Conservation (phyloP, 2,113 vertebrate species). For the Anarrhichthys ocellatus region DNA sequence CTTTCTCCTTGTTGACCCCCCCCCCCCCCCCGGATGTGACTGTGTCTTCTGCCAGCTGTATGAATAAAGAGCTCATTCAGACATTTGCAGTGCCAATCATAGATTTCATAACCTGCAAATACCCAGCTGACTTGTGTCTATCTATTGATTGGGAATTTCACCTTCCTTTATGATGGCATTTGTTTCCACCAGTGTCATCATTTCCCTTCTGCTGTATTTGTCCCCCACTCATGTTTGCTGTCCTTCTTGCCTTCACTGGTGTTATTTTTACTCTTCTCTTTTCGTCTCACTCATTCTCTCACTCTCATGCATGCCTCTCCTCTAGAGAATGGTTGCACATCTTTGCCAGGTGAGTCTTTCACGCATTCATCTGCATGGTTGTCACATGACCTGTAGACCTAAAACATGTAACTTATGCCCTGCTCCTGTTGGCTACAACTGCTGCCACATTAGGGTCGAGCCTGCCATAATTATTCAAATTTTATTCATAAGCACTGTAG, state of each 20-base stretch:
- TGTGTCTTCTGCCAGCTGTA: neutral
- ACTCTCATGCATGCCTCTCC: conserved; percentile 96
- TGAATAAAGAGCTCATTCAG: neutral
- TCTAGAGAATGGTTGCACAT: conserved; percentile 98
- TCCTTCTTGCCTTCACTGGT: conserved; percentile 86
- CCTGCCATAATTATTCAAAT: neutral
- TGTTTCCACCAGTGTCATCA: conserved; percentile 41
- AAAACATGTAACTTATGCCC: conserved; percentile 12
- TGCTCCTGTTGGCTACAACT: conserved; percentile 61
- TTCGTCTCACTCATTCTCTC: conserved; percentile 92
- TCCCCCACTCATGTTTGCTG: conserved; percentile 82
- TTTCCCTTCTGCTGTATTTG: conserved; percentile 53
- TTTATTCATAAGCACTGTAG: neutral
- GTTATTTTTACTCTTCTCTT: conserved; percentile 77
- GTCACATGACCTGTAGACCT: conserved; percentile 50
- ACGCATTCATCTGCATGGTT: conserved; percentile 86
- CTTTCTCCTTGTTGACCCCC: neutral
- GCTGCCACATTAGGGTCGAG: conserved; percentile 25
- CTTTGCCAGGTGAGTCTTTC: conserved; percentile 98
- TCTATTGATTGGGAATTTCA: conserved; percentile 60
- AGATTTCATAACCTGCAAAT: conserved; percentile 12
- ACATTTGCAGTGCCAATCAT: neutral
- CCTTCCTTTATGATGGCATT: conserved; percentile 36
- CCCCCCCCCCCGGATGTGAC: neutral
- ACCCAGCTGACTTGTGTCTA: conserved; percentile 68